Evolutionary conservation across 2,888 invertebrate genomes (phyloP).

Genomic region (Mythimna impura): DNA sequence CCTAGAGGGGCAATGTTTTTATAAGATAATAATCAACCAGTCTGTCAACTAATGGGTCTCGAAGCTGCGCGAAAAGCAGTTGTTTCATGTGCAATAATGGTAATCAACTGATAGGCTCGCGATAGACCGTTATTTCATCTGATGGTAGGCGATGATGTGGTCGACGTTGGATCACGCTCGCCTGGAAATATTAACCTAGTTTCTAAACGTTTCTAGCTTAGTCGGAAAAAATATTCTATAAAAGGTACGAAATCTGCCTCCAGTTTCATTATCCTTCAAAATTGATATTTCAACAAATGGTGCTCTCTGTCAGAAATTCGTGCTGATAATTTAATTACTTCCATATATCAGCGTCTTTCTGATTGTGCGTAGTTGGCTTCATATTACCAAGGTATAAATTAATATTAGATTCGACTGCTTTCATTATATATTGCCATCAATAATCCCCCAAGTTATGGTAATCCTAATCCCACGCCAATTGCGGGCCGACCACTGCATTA

Average conservation of each 20-base stretch:
- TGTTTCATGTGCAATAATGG: no score
- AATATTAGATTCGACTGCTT: conserved; percentile 43
- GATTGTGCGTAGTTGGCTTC: conserved; percentile 3
- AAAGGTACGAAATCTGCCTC: neutral
- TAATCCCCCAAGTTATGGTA: conserved; percentile 58
- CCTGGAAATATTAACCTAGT: no score
- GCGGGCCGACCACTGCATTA: conserved; percentile 47
- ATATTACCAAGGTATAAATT: conserved; percentile 38
- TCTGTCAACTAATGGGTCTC: no score
- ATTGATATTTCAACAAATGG: neutral
- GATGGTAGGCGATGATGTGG: no score
- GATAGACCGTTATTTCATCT: no score
- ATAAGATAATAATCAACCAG: no score
- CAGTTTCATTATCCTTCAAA: neutral
- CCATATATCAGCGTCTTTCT: neutral
- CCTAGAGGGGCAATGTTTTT: no score
- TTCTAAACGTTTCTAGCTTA: no score
- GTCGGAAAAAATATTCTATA: no score
- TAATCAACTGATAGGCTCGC: no score
- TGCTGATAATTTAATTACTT: conserved; percentile 7
- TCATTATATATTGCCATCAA: conserved; percentile 52
- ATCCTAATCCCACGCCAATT: conserved; percentile 55
- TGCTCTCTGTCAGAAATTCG: neutral
- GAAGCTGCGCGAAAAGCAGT: no score
- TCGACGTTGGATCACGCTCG: no score